Evolutionary conservation across 2,113 vertebrate species (phyloP), one percentile per base, ranked within the genome.

Genomic region (Myxocyprinus asiaticus): DNA sequence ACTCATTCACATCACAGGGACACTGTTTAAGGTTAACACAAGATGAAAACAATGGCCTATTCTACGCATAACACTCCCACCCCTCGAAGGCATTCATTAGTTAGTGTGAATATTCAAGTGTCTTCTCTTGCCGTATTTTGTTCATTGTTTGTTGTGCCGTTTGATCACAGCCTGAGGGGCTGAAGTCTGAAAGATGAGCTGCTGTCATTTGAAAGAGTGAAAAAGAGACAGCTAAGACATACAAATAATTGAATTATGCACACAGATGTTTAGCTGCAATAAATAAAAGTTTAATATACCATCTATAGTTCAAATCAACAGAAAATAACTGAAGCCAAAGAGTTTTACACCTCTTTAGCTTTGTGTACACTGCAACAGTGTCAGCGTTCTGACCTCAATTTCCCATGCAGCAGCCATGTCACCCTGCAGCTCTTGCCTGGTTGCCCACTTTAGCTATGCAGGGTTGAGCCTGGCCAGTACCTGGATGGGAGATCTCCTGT

Each of bases 61-160:
- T 88, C 86, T 82, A 79, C 83, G 81, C 75, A 75, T 76, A 84
- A 86, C 22, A 33, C 22, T 33, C 22, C 22, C 22, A 33, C 3
- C 76, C 88, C 86, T 85, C 80, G 66, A 76, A 69, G 84, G 70
- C 81, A 85, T 82, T 89, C 78, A 62, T 88, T 88, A 89, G 72
- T 74, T 74, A 62, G 72, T 74, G 45, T 74, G 72, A 74, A 62
- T 63, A 74, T 63, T 74, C 72, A 74, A 72, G 62, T 43, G 45
- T 72, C 70, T 92, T 90, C 87, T 89, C 88, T 91, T 88, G 87
- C 70, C 76, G 81, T 82, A 83, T 89, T 92, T 90, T 91, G 88
- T 91, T 91, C 87, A 88, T 91, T 91, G 91, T 93, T 90, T 91
- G 82, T 90, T 90, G 82, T 86, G 86, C 88, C 84, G 88, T 92